phyloP scores from a whole-genome alignment of 2,113 vertebrate genomes.

The Erythrocercus mccallii region DNA sequence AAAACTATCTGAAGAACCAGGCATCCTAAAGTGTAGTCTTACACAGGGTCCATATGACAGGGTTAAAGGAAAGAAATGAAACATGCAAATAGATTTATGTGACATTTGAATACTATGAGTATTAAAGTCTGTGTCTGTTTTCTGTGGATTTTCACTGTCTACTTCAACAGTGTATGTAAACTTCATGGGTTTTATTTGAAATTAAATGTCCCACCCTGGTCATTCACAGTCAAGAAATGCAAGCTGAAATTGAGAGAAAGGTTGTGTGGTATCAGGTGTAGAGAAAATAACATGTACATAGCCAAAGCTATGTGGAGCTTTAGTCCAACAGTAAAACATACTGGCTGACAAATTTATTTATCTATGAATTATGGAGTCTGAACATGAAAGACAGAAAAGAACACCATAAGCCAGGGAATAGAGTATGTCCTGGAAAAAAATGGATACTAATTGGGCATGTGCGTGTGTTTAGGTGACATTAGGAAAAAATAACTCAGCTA shows the following conservation, averaged over 20 bases:
- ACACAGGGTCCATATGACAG: neutral
- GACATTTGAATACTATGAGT: neutral
- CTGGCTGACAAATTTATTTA: neutral
- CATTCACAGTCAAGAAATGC: neutral
- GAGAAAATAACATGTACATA: neutral
- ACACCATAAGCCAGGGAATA: neutral
- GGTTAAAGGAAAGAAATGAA: neutral
- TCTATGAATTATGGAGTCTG: neutral
- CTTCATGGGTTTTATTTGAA: neutral
- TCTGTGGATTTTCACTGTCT: neutral
- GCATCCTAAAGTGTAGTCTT: neutral
- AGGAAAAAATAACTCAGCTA: neutral
- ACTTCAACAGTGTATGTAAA: neutral
- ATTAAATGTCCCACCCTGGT: neutral
- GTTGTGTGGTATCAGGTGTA: neutral
- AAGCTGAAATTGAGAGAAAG: neutral
- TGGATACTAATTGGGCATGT: neutral
- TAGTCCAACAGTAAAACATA: neutral
- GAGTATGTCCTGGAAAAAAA: neutral
- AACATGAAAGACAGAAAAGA: neutral
- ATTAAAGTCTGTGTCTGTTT: neutral
- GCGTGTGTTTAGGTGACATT: neutral
- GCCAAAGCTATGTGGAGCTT: neutral
- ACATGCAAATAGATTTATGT: neutral
- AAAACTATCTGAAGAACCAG: neutral